Evolutionary conservation across 2,797 vertebrate species (phyloP).

Genomic region (Discoglossus pictus): DNA sequence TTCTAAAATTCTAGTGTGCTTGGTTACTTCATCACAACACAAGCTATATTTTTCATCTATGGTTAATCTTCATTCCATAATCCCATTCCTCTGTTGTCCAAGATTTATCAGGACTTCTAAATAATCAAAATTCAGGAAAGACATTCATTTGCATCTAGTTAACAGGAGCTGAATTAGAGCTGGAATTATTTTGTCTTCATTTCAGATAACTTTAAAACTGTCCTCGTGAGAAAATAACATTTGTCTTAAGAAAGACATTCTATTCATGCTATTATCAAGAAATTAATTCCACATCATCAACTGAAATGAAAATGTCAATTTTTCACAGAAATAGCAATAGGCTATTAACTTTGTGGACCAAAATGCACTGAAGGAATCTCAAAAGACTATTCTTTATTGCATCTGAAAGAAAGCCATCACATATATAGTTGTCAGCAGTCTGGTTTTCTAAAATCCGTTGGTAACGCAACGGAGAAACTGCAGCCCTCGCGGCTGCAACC

Average conservation of each 20-base stretch:
- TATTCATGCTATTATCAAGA: constrained; percentile 40
- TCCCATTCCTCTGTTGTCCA: constrained; percentile 41
- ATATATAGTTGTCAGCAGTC: too few species aligned
- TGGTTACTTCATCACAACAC: constrained; percentile 26
- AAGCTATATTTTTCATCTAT: constrained; percentile 19
- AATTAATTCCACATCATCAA: constrained; percentile 50
- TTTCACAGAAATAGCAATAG: constrained; percentile 27
- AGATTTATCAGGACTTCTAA: constrained; percentile 39
- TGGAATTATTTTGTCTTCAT: constrained; percentile 49
- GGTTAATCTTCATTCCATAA: constrained; percentile 30
- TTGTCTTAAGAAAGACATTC: constrained; percentile 41
- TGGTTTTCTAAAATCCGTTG: too few species aligned
- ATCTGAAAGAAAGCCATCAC: too few species aligned
- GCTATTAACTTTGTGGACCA: constrained; percentile 43
- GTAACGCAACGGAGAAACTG: too few species aligned
- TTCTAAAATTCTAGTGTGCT: too few species aligned
- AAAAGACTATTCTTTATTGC: too few species aligned
- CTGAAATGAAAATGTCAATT: constrained; percentile 34
- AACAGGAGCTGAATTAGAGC: constrained; percentile 41
- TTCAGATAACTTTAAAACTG: constrained; percentile 37
- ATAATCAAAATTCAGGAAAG: constrained; percentile 39
- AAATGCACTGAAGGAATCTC: not conserved
- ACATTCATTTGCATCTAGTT: constrained; percentile 48
- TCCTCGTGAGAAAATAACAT: constrained; percentile 41
- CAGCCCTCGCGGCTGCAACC: too few species aligned